phyloP scores from a whole-genome alignment of 1,140 invertebrate species.

The Cotesia glomerata region DNA sequence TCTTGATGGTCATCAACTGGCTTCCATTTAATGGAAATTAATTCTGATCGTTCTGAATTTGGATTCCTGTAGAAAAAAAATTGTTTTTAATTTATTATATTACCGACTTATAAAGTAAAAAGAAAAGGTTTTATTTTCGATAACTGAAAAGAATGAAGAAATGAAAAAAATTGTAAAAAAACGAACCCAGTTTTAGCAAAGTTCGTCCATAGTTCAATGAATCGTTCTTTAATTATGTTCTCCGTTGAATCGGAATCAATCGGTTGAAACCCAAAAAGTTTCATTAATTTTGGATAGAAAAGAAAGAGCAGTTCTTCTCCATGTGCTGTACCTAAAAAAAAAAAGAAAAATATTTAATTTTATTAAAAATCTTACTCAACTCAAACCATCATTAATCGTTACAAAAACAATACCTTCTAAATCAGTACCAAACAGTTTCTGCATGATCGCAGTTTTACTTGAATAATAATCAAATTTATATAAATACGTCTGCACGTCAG shows the following conservation, averaged over 20 bases:
- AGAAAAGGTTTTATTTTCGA: too few species aligned
- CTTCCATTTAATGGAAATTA: conserved; percentile 48
- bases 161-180: neutral
- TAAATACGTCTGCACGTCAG: conserved; percentile 54
- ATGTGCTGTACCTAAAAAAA: conserved; percentile 44
- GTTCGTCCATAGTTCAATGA: conserved; percentile 54
- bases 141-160: too few species aligned
- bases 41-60: conserved; percentile 25
- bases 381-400: neutral
- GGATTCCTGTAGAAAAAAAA: neutral
- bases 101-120: too few species aligned
- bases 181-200: conserved; percentile 54
- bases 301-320: conserved; percentile 46
- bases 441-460: conserved; percentile 7
- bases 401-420: neutral
- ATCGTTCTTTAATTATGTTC: conserved; percentile 35
- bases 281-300: conserved; percentile 32
- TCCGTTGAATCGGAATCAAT: neutral
- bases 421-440: conserved; percentile 3
- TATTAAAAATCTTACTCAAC: neutral
- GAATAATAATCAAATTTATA: conserved; percentile 62
- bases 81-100: too few species aligned
- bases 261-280: neutral
- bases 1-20: conserved; percentile 37
- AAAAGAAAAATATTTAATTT: neutral